Conservation (phyloP, 2,888 invertebrate genomes). For the Pristionchus exspectatus region DNA sequence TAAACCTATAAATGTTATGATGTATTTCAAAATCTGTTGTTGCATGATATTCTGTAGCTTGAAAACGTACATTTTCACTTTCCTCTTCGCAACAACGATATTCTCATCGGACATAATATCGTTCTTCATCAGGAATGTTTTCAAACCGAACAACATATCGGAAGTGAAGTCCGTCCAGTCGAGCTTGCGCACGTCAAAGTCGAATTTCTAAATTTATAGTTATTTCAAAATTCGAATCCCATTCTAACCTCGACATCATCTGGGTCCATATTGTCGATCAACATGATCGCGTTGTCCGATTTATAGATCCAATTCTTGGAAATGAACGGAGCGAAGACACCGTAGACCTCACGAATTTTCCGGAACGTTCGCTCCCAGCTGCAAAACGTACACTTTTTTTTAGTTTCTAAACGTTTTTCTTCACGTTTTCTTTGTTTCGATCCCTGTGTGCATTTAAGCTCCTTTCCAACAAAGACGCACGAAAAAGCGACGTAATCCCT, state of each 20-base stretch:
- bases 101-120: constrained; percentile 15
- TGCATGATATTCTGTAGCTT: too few relatives aligned
- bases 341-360: not conserved
- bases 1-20: too few relatives aligned
- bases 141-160: not conserved
- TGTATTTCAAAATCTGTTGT: too few relatives aligned
- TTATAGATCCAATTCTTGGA: constrained; percentile 24
- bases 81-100: not conserved
- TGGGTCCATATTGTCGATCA: not conserved
- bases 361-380: constrained; percentile 24
- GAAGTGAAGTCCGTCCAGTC: not conserved
- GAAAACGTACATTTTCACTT: not conserved
- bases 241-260: not conserved
- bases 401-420: too few relatives aligned
- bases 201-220: not conserved
- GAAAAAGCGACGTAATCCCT: too few relatives aligned
- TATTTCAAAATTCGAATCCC: not conserved
- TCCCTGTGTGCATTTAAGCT: not conserved
- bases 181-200: constrained; percentile 23
- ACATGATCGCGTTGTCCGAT: not conserved
- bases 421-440: not conserved
- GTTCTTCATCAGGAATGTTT: not conserved
- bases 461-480: too few relatives aligned
- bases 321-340: not conserved
- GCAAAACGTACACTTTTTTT: not conserved